phyloP scores from a whole-genome alignment of 2,113 vertebrate genomes.

The Neolamprologus fasciatus region DNA sequence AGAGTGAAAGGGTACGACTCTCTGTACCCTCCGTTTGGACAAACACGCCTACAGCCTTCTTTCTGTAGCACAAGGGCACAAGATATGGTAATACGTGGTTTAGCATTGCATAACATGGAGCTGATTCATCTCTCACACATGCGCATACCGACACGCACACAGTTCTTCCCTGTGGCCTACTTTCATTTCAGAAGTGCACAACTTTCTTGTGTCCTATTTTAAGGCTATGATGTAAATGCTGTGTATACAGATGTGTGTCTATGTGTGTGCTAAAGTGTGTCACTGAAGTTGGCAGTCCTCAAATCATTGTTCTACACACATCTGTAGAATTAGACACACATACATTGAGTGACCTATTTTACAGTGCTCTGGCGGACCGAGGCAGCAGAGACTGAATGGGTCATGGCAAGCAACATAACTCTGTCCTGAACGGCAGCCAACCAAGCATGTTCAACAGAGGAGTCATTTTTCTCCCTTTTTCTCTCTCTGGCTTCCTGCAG shows the following conservation, averaged over 20 bases:
- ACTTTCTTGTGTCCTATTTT: slow-evolving; percentile 41
- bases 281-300: background rate
- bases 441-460: slow-evolving; percentile 13
- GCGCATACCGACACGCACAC: background rate
- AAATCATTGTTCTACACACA: background rate
- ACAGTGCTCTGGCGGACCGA: background rate
- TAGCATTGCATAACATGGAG: slow-evolving; percentile 53
- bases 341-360: slow-evolving; percentile 48
- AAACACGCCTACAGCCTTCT: background rate
- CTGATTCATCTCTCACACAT: slow-evolving; percentile 50
- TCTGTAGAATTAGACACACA: background rate
- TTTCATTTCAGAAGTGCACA: slow-evolving; percentile 37
- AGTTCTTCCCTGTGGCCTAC: slow-evolving; percentile 55
- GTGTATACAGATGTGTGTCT: background rate
- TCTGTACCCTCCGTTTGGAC: background rate
- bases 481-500: background rate
- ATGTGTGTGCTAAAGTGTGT: background rate
- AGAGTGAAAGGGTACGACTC: background rate
- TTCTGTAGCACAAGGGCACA: slow-evolving; percentile 34
- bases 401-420: slow-evolving; percentile 39
- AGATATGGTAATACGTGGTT: slow-evolving; percentile 25
- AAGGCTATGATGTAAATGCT: background rate
- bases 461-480: slow-evolving; percentile 18
- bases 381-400: slow-evolving; percentile 27
- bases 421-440: slow-evolving; percentile 21